Base-by-base conservation (phyloP, 2,113 vertebrate genomes). In the Propithecus coquereli region DNA sequence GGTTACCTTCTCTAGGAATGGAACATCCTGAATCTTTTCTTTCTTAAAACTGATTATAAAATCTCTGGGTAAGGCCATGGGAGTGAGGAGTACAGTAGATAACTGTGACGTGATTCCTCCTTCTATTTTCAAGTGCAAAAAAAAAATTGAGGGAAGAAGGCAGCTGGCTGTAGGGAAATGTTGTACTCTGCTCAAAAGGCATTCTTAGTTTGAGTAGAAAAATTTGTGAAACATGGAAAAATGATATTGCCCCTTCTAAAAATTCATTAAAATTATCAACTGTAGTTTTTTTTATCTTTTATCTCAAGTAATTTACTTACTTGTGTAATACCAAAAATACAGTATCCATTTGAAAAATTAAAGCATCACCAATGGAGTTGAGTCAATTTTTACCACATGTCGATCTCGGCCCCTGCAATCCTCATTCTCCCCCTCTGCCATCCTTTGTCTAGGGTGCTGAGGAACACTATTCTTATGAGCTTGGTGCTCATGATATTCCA, bases 361-460 rank as follows among this genome's bases (percentile, higher is more conserved):
- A 85, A 45, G 5, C 45, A 45, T 50, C 34, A 61, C 5, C 32
- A 11, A 57, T 61, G 88, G 71, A 2, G 6, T 1, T 76, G 2
- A 82, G 18, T 43, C 32, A 14, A 8, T 37, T 50, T 54, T 45
- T 32, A 63, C 13, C 8, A 0, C 22, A 23, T 45, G 30, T 71
- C 40, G 30, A 20, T 22, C 20, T 65, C 32, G 8, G 37, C 2
- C 13, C 13, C 37, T 73, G 43, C n/a, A 32, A 25, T 9, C n/a
- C 4, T 37, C 16, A 27, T 45, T 27, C 10, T 14, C 4, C 16
- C 20, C 25, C 22, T 22, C 16, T 66, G 0, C 13, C 25, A 6
- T 0, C 12, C 14, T 8, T 7, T 5, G 0, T 59, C 47, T 52
- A 1, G 6, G n/a, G 4, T 10, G 3, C 25, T 11, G 27, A 30